Evolutionary conservation across 2,888 invertebrate species (phyloP), one percentile per base, ranked within the genome.

Genomic region (Drosophila anceps): DNA sequence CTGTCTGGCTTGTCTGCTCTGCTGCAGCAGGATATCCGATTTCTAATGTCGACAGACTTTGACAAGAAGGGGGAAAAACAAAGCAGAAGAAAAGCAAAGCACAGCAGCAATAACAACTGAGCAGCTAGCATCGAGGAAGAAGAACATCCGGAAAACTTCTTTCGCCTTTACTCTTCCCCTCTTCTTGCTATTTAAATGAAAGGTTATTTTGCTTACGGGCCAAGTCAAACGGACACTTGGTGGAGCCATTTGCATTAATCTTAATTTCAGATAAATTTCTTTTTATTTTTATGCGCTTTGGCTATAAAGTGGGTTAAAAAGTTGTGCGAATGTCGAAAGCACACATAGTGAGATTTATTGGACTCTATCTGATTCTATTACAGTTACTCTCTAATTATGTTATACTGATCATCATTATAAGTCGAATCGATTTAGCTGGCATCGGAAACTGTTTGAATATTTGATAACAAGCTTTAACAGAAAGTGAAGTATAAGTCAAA

Each of bases 11-110:
- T 77, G 89, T 84, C 87, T 84, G 73, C 72, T 68, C 44, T 69
- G 73, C 65, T 76, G 77, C 87, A 79, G 79, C 85, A 83, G 85
- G 84, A 88, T 80, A 86, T 88, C 90, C 87, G 84, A 79, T 85
- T 82, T 59, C 81, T 51, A 88, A 75, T 74, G 78, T 51, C 85
- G 74, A 81, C 86, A 82, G 86, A 71, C 80, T 63, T 64, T 43
- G 48, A 39, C 44, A 15, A 48, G 37, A 39, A 33, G 31, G 33
- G 39, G 31, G 24, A 48, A 24, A 29, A 44, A 35, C 39, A 46
- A 55, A 55, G 39, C 37, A 20, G 43, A 10, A 57, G 37, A 58
- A 48, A 29, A 59, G 20, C 15, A 48, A 20, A 27, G 44, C 33
- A 46, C 46, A 29, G 41, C 13, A 15, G 39, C 57, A 50, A 62